Conservation (phyloP, 2,888 invertebrate species). For the Conomelus anceps region DNA sequence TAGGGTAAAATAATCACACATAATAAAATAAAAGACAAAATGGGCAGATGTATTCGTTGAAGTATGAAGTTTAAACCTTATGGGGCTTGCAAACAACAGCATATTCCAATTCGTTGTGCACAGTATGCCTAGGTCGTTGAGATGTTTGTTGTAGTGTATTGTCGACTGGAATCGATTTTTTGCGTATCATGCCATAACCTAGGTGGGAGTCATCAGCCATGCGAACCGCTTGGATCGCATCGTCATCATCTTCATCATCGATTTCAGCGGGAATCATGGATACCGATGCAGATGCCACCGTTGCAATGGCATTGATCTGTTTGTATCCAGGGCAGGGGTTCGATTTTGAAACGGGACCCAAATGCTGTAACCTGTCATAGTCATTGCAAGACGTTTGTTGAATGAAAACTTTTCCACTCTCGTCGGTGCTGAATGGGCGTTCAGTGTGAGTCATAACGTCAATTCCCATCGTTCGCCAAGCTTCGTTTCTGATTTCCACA, state of each 20-base stretch:
- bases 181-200: constrained; percentile 71
- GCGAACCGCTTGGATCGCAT: constrained; percentile 40
- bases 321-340: constrained; percentile 63
- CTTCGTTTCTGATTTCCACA: constrained; percentile 68
- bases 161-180: constrained; percentile 51
- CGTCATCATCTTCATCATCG: background rate
- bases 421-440: constrained; percentile 31
- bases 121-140: constrained; percentile 50
- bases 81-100: constrained; percentile 80
- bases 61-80: constrained; percentile 63
- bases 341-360: constrained; percentile 65
- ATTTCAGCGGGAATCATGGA: constrained; percentile 2
- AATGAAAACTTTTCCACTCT: constrained; percentile 22
- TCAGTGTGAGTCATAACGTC: constrained; percentile 68
- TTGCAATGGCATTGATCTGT: constrained; percentile 50
- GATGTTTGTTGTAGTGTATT: constrained; percentile 47
- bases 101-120: constrained; percentile 70
- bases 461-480: constrained; percentile 74
- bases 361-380: constrained; percentile 75
- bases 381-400: constrained; percentile 44
- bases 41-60: no score
- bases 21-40: no score
- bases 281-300: constrained; percentile 36
- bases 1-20: no score
- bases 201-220: constrained; percentile 73